Base-by-base conservation (phyloP, 2,113 vertebrate species). In the Terrapene triunguis region DNA sequence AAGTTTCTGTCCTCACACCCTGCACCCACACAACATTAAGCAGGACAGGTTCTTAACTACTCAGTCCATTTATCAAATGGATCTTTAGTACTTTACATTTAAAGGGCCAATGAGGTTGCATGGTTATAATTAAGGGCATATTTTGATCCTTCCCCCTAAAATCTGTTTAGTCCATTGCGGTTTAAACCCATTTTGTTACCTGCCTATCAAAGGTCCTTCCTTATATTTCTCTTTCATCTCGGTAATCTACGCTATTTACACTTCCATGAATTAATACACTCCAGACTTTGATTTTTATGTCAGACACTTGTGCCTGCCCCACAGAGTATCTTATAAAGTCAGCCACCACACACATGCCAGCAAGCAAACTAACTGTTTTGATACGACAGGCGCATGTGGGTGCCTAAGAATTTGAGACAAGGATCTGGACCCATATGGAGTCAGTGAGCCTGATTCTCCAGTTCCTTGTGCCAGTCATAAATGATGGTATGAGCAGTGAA, bases 111-210 rank as follows among this genome's bases (percentile, higher is more conserved):
- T 82, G 78, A 0, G 1, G 2, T 76, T 65, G n/a, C 47, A 81
- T 5, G 88, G 22, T 19, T 81, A 27, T 4, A 54, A 74, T 38
- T 59, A 62, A 85, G 1, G 50, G 79, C 11, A 91, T 47, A 74
- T 94, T 81, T 74, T 38, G 6, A 5, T 10, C 69, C 83, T 8
- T 2, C 4, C 10, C 74, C 84, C 2, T 6, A 7, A 53, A 53
- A 87, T 91, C 4, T 62, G 84, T 76, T 89, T 93, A 94, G 87
- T 59, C 65, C 85, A 65, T 35, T 59, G 54, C 54, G 25, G 24
- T 69, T 97, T 82, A 94, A 94, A 3, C 27, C 82, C 0, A 55
- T 53, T 53, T 96, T 92, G 54, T 89, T 95, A 89, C 42, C 24
- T 13, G 38, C n/a, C 25, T 74, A 91, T 17, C 80, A 87, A 87